These are phyloP conservation scores for Ceratitis capitata DNA, from an alignment of 1,140 invertebrate species.

Conservation along the genomic window DNA sequence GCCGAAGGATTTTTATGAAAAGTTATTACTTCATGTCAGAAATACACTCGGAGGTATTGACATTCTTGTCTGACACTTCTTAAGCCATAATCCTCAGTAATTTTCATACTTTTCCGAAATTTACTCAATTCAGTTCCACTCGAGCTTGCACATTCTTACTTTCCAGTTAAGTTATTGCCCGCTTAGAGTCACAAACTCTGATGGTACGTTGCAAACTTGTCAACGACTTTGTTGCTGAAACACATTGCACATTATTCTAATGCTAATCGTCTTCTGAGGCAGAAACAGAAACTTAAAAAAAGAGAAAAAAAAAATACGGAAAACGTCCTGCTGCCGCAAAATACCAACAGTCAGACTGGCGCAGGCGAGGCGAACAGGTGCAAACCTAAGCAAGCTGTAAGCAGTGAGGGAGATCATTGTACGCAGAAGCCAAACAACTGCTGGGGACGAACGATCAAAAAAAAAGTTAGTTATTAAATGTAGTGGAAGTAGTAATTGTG, in stretches of 20 bases:
- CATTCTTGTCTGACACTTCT: too few relatives aligned
- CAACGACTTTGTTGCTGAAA: background rate
- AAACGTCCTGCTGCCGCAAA: conserved; percentile 10
- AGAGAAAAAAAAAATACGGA: background rate
- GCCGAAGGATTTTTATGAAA: too few relatives aligned
- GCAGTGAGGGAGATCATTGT: background rate
- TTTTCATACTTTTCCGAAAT: too few relatives aligned
- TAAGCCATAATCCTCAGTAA: too few relatives aligned
- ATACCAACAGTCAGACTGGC: background rate
- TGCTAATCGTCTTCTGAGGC: background rate
- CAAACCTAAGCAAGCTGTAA: background rate
- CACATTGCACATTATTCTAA: conserved; percentile 31
- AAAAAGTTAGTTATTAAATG: background rate
- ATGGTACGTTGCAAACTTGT: conserved; percentile 1
- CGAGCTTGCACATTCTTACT: too few relatives aligned
- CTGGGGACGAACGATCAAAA: too few relatives aligned
- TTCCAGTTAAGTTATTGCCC: background rate
- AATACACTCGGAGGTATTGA: background rate
- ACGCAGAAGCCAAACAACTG: background rate
- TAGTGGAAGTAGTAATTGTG: conserved; percentile 34
- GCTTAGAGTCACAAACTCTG: background rate
- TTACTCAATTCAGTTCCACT: background rate
- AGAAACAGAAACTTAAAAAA: background rate
- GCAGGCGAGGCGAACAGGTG: conserved; percentile 17
- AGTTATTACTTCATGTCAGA: too few relatives aligned